phyloP scores from a whole-genome alignment of 92 coral and sea anemone genomes.

The Metridium senile region DNA sequence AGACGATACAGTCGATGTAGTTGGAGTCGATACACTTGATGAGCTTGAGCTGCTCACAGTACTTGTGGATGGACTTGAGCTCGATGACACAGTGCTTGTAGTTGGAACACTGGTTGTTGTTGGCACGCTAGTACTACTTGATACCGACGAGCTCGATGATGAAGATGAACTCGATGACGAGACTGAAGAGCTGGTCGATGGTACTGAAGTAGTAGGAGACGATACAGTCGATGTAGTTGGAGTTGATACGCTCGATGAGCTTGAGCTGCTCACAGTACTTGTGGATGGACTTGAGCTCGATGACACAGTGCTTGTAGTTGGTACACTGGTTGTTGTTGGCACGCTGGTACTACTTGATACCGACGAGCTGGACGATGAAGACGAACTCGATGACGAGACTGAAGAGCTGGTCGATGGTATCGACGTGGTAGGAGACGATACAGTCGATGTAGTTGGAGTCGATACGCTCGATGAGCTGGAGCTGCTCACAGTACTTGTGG shows the following conservation, averaged over 20 bases:
- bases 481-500: slow-evolving; percentile 17
- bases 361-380: slow-evolving; percentile 21
- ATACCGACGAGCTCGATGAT: neutral
- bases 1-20: neutral
- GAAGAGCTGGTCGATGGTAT: neutral
- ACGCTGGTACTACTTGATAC: neutral
- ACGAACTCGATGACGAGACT: slow-evolving; percentile 3
- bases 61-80: neutral
- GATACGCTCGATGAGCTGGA: slow-evolving; percentile 35
- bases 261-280: slow-evolving; percentile 11
- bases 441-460: slow-evolving; percentile 3
- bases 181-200: neutral
- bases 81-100: neutral
- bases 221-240: neutral
- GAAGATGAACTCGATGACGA: neutral
- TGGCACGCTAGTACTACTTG: slow-evolving; percentile 15
- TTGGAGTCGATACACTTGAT: neutral
- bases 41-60: neutral
- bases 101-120: slow-evolving; percentile 2
- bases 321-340: slow-evolving; percentile 3
- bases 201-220: neutral
- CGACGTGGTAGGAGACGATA: neutral
- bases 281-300: slow-evolving; percentile 7
- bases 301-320: slow-evolving; percentile 11
- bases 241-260: slow-evolving; percentile 33